Conservation (phyloP, 2,113 vertebrate genomes). For the Podarcis cretensis region DNA sequence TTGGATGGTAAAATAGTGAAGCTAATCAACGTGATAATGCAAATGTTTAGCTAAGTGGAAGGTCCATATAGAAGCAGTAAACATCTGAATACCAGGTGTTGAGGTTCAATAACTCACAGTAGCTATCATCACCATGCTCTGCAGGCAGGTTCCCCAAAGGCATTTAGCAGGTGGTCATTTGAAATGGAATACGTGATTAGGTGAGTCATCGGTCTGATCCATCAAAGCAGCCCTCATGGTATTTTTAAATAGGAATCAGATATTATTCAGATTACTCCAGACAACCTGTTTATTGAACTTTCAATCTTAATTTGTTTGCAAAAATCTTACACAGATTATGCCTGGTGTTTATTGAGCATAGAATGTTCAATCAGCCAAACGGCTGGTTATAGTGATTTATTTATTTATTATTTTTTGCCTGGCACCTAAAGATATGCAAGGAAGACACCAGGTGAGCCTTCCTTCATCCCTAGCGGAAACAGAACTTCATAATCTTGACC, state of each 20-base stretch:
- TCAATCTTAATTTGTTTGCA: no score
- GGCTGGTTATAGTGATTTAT: no score
- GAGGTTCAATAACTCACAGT: not conserved
- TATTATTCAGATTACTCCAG: no score
- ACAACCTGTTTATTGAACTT: no score
- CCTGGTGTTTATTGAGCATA: no score
- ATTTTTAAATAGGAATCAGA: not conserved
- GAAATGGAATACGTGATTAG: not conserved
- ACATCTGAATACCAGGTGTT: not conserved
- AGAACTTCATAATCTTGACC: not conserved
- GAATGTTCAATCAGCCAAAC: no score
- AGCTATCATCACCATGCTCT: not conserved
- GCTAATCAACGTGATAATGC: not conserved
- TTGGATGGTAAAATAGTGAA: no score
- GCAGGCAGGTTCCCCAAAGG: not conserved
- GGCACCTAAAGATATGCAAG: no score
- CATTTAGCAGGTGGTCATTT: not conserved
- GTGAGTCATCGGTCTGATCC: not conserved
- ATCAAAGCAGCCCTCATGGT: not conserved
- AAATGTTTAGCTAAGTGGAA: not conserved
- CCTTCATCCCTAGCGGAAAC: no score
- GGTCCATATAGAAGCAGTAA: not conserved
- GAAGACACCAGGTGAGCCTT: no score
- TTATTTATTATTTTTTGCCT: no score
- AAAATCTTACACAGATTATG: no score